phyloP scores from a whole-genome alignment of 2,888 invertebrate species.

The Lasioglossum morio region DNA sequence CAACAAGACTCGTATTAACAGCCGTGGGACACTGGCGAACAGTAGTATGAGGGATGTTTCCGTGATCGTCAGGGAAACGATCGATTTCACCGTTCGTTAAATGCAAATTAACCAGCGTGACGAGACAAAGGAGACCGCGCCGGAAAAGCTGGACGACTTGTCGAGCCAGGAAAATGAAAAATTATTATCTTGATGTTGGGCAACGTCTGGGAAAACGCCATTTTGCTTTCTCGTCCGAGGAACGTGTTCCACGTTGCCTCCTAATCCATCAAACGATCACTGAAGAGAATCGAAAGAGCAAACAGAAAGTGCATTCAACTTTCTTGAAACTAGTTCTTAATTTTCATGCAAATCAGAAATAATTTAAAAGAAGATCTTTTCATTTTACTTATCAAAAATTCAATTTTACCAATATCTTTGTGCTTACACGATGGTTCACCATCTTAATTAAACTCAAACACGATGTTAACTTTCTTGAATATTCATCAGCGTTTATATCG shows the following conservation, averaged over 20 bases:
- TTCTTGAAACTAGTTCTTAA: too few relatives aligned
- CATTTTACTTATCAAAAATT: too few relatives aligned
- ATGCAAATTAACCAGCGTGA: conserved; percentile 15
- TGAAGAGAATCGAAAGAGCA: background rate
- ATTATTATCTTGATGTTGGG: conserved; percentile 49
- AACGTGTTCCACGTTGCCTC: background rate
- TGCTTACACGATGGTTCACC: too few relatives aligned
- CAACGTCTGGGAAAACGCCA: conserved; percentile 51
- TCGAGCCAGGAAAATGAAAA: conserved; percentile 48
- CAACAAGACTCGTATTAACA: background rate
- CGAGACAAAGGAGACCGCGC: conserved; percentile 16
- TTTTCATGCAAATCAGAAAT: too few relatives aligned
- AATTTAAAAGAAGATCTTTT: too few relatives aligned
- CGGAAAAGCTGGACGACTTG: conserved; percentile 29
- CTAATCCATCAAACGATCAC: conserved; percentile 1
- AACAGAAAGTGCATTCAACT: background rate
- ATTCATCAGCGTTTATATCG: too few relatives aligned
- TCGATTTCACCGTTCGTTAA: conserved; percentile 17
- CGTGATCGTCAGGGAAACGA: background rate
- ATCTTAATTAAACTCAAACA: too few relatives aligned
- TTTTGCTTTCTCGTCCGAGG: background rate
- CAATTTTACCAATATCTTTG: too few relatives aligned
- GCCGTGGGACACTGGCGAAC: background rate
- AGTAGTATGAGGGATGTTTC: background rate
- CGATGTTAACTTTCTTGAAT: too few relatives aligned